Base-by-base conservation (phyloP, 2,888 invertebrate species). In the Auanema sp. region DNA sequence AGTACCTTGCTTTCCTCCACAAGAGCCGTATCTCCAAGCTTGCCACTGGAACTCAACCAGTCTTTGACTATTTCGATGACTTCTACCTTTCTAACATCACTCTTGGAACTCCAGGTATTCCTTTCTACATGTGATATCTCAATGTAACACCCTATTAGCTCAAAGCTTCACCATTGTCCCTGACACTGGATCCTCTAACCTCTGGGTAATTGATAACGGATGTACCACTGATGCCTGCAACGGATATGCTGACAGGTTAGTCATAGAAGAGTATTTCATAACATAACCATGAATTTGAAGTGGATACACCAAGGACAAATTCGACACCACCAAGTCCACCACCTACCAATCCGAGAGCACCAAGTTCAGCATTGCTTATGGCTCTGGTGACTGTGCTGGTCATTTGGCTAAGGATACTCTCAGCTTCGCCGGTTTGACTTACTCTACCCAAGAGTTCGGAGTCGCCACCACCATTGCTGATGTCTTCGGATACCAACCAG, bases 371-470 rank as follows among this genome's bases (percentile, higher is more conserved):
- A 76, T 78, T 62, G 68, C 68, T 60, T 79, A 79, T 69, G 78
- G 79, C 60, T 76, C 75, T 44, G 79, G 79, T 50, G 67, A 65
- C 18, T 78, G 78, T 71, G 58, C 50, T 52, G 79, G 79, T 66
- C 55, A 72, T 61, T 67, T 78, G 25, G 77, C 64, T 40, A 66
- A 65, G 14, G 79, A 79, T 58, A 68, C 65, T 51, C 21, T 77
- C 41, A 52, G 50, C 61, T 70, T 77, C 66, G 72, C 43, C 43
- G 56, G 51, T 10, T 51, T 56, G 18, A 62, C 56, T 5, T 40
- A 57, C 4, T 4, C 25, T 23, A 16, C 10, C 2, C 79, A 79
- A 63, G 66, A 64, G 49, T 76, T 78, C 65, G 79, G 78, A 63
- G 62, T 77, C 42, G 69, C 76, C 54, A 66, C 54, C 41, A 53